Evolutionary conservation across 2,797 vertebrate genomes (phyloP).

Genomic region (Chrosomus eos): DNA sequence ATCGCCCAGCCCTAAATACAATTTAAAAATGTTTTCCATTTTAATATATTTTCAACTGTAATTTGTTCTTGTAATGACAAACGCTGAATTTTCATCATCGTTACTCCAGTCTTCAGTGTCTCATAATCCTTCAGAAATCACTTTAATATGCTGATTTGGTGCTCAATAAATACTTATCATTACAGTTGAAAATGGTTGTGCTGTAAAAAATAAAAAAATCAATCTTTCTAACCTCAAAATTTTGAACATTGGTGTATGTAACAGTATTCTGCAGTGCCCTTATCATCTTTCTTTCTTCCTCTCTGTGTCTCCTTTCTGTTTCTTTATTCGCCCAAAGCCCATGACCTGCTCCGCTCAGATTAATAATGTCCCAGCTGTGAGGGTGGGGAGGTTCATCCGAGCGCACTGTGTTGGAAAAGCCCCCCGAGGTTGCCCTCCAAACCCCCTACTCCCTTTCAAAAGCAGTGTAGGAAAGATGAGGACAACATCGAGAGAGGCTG

Average conservation of each 20-base stretch:
- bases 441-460: slow-evolving; percentile 53
- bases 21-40: too few species aligned
- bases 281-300: neutral
- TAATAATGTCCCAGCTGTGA: slow-evolving; percentile 72
- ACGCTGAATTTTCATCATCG: too few species aligned
- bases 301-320: neutral
- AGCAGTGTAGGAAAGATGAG: slow-evolving; percentile 51
- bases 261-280: neutral
- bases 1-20: too few species aligned
- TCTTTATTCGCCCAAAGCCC: slow-evolving; percentile 58
- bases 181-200: neutral
- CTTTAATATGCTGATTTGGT: too few species aligned
- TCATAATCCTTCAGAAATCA: too few species aligned
- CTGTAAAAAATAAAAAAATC: neutral
- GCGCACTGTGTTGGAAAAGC: slow-evolving; percentile 67
- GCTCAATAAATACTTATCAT: neutral
- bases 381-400: slow-evolving; percentile 59
- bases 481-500: slow-evolving; percentile 44
- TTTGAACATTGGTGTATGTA: neutral
- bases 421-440: slow-evolving; percentile 23
- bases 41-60: too few species aligned
- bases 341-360: slow-evolving; percentile 62
- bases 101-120: too few species aligned
- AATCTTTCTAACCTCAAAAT: neutral
- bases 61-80: too few species aligned